Evolutionary conservation across 2,888 invertebrate species (phyloP).

Genomic region (Athripsodes cinereus): DNA sequence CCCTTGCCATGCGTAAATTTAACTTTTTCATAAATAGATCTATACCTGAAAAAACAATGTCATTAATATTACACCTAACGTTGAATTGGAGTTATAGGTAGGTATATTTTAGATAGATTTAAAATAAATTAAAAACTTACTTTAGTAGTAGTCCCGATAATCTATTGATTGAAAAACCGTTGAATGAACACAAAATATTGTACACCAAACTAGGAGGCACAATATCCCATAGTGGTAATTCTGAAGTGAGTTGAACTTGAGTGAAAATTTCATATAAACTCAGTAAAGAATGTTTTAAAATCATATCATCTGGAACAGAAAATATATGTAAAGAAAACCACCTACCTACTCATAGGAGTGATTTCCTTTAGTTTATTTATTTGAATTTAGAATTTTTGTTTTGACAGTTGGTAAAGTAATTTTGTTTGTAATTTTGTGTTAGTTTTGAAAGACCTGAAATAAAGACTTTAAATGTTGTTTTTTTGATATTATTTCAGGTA

Average conservation of each 20-base stretch:
- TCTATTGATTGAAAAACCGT: constrained; percentile 19
- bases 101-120: neutral
- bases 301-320: constrained; percentile 21
- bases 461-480: too few species aligned
- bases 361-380: too few species aligned
- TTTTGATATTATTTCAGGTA: too few species aligned
- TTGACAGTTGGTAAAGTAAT: too few species aligned
- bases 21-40: constrained; percentile 19
- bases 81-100: too few species aligned
- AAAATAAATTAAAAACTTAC: constrained; percentile 10
- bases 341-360: too few species aligned
- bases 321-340: too few species aligned
- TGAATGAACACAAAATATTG: constrained; percentile 20
- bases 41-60: constrained; percentile 19
- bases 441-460: too few species aligned
- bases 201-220: constrained; percentile 20
- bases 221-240: constrained; percentile 17
- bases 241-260: constrained; percentile 15
- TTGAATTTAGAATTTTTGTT: too few species aligned
- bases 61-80: too few species aligned
- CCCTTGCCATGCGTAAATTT: constrained; percentile 16
- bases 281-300: constrained; percentile 19
- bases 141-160: constrained; percentile 21
- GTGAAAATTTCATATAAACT: constrained; percentile 19
- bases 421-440: too few species aligned